Evolutionary conservation across 1,140 invertebrate genomes (phyloP).

Genomic region (Lordiphosa clarofinis): DNA sequence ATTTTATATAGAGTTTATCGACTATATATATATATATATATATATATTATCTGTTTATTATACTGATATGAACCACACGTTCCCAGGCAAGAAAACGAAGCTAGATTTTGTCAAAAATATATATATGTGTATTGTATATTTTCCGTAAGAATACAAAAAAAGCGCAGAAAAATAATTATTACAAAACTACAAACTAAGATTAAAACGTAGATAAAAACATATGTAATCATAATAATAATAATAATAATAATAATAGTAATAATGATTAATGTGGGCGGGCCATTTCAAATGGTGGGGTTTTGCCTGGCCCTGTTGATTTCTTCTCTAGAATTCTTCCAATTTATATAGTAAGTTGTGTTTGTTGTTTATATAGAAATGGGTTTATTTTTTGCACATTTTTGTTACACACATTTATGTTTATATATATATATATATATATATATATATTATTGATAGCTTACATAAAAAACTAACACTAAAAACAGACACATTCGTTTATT

Average conservation of each 20-base stretch:
- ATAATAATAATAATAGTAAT: too few relatives aligned
- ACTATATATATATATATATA: slow-evolving; percentile 23
- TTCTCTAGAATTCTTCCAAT: too few relatives aligned
- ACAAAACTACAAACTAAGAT: too few relatives aligned
- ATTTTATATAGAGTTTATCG: slow-evolving; percentile 32
- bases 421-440: slow-evolving; percentile 4
- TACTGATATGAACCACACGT: slow-evolving; percentile 48
- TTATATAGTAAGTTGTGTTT: too few relatives aligned
- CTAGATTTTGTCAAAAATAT: slow-evolving; percentile 1
- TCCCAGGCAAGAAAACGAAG: neutral
- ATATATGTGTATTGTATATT: slow-evolving; percentile 3
- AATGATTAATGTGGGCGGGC: too few relatives aligned
- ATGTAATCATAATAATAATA: too few relatives aligned
- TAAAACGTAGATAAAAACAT: too few relatives aligned
- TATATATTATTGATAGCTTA: slow-evolving; percentile 32
- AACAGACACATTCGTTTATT: slow-evolving; percentile 68
- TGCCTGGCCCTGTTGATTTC: too few relatives aligned
- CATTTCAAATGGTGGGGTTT: too few relatives aligned
- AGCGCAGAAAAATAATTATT: too few relatives aligned
- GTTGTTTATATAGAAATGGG: too few relatives aligned
- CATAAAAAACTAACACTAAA: slow-evolving; percentile 64
- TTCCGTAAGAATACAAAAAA: too few relatives aligned
- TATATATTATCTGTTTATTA: slow-evolving; percentile 11
- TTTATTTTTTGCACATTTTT: slow-evolving; percentile 12
- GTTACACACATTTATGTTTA: slow-evolving; percentile 10